A percentile compares a stretch with the other conserved stretches of the same genome.
Evolutionary conservation across 2,797 vertebrate genomes (phyloP).

Genomic region (Ctenopoma kingsleyae): DNA sequence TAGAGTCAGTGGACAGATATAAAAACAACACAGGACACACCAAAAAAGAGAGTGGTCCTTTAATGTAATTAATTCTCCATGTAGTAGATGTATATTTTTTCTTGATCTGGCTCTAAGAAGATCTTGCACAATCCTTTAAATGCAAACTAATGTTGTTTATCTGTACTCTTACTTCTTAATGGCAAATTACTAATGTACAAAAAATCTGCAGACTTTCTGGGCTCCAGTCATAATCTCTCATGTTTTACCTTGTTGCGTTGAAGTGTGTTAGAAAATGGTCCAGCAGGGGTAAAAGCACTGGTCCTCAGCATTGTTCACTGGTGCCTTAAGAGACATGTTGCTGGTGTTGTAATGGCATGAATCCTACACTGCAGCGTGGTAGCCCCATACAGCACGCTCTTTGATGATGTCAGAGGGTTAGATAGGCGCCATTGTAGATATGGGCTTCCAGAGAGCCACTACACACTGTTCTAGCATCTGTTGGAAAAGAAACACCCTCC

Average conservation of each 20-base stretch:
- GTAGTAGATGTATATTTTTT: background rate
- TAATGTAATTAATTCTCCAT: background rate
- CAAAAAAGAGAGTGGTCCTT: slow-evolving; percentile 7
- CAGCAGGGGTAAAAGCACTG: slow-evolving; percentile 68
- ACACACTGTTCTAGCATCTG: slow-evolving; percentile 86
- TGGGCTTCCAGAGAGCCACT: slow-evolving; percentile 73
- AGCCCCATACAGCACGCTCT: slow-evolving; percentile 78
- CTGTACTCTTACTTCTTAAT: background rate
- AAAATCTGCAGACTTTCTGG: slow-evolving; percentile 10
- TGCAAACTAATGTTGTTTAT: slow-evolving; percentile 4
- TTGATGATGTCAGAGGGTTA: slow-evolving; percentile 86
- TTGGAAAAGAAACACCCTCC: slow-evolving; percentile 85
- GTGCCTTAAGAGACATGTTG: slow-evolving; percentile 79
- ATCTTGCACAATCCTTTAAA: slow-evolving; percentile 24
- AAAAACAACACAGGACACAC: background rate
- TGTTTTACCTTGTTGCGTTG: slow-evolving; percentile 57
- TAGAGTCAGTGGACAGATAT: background rate
- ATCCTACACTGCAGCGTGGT: slow-evolving; percentile 73
- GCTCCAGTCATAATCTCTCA: slow-evolving; percentile 25
- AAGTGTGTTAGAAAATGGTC: slow-evolving; percentile 69
- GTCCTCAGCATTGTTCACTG: slow-evolving; percentile 78
- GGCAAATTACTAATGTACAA: background rate
- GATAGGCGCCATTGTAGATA: slow-evolving; percentile 84
- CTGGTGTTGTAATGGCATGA: slow-evolving; percentile 79
- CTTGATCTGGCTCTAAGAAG: background rate